Evolutionary conservation across 2,113 vertebrate species (phyloP).

Genomic region (Corynorhinus townsendii): DNA sequence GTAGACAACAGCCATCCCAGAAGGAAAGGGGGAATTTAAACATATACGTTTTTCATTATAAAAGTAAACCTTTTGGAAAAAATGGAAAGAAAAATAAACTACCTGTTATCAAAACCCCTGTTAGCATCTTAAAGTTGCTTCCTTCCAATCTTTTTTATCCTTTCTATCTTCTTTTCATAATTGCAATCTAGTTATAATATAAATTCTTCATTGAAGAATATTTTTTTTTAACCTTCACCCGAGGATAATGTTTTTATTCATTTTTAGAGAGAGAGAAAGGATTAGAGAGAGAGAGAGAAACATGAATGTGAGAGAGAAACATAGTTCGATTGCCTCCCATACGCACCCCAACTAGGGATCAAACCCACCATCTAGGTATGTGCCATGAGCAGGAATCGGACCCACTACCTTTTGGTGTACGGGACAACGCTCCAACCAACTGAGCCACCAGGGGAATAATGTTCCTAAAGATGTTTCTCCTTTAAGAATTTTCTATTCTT

Average conservation of each 20-base stretch:
- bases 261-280: background rate
- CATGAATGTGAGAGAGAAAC: background rate
- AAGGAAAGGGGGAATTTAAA: background rate
- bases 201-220: background rate
- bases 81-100: background rate
- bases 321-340: background rate
- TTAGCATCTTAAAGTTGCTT: background rate
- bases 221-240: background rate
- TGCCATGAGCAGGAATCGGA: too few relatives aligned
- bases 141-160: background rate
- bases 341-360: background rate
- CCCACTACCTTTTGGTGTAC: too few relatives aligned
- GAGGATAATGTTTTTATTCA: background rate
- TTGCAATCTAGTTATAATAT: background rate
- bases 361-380: background rate
- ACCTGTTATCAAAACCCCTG: background rate
- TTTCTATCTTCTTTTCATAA: background rate
- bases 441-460: background rate
- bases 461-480: background rate
- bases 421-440: too few relatives aligned
- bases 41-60: background rate
- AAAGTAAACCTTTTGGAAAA: slow-evolving; percentile 13
- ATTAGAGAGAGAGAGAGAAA: background rate
- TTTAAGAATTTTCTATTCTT: background rate
- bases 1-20: background rate